Base-by-base conservation (phyloP, 2,113 vertebrate species). In the Polyodon spathula region DNA sequence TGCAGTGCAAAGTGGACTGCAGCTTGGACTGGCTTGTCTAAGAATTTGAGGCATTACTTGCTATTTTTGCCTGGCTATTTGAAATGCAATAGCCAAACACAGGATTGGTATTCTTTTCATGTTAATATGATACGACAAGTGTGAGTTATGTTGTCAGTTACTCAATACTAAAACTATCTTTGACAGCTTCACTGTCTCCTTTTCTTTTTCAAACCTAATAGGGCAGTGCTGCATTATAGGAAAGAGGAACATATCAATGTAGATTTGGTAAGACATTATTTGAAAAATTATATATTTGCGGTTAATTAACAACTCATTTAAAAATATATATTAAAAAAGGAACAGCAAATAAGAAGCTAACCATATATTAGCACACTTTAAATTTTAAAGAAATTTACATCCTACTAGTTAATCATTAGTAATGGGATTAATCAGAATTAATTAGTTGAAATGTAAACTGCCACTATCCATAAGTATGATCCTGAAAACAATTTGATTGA, bases 41-140 rank as follows among this genome's bases (percentile, higher is more conserved):
- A 46, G 8, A 10, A 40, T 15, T 17, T n/a, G 3, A 27, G 27
- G 44, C 54, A 58, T 63, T 58, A 55, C 55, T 58, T 58, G 27
- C 60, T 44, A 44, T 62, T 55, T 64, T 37, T 54, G 56, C 16
- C 56, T 15, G 39, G 16, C 17, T 16, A 27, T 27, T 27, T 27
- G 50, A 64, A 54, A 64, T 44, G 40, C 40, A 10, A 6, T 38
- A 53, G 40, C 15, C 41, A 53, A 53, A 52, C 38, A 3, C 15
- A n/a, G 27, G 7, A 40, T 16, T 42, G 38, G 39, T 40, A n/a
- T 44, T 58, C 56, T n/a, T 14, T 39, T 16, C 55, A 12, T 16
- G 55, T 14, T 14, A 43, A 40, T 3, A 15, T 11, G 42, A 41
- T 58, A 37, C 42, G n/a, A 58, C 17, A 7, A 58, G 11, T 17